Conservation (phyloP, 2,797 vertebrate genomes). For the Orientallactaga sibirica region DNA sequence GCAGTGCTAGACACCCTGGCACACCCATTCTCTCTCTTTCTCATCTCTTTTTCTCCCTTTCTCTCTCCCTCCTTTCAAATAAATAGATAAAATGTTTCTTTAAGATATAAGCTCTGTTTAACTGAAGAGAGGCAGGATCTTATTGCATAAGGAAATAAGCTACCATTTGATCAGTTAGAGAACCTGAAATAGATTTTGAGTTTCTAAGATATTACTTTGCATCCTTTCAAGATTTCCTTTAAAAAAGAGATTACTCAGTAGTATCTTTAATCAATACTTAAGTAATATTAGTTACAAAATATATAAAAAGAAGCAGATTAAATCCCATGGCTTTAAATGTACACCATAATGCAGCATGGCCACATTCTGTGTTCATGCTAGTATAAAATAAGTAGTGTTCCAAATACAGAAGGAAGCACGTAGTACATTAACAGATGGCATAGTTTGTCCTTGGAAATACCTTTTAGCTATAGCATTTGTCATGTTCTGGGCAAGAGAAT, state of each 20-base stretch:
- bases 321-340: neutral
- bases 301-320: slow-evolving; percentile 8
- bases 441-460: slow-evolving; percentile 26
- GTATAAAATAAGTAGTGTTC: neutral
- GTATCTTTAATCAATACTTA: slow-evolving; percentile 25
- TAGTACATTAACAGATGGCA: neutral
- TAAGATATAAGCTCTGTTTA: slow-evolving; percentile 25
- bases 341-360: neutral
- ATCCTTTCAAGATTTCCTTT: slow-evolving; percentile 56
- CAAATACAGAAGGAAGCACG: slow-evolving; percentile 21
- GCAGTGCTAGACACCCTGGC: too few species aligned
- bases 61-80: too few species aligned
- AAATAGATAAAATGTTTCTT: too few species aligned
- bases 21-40: too few species aligned
- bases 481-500: neutral
- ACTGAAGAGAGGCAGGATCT: neutral
- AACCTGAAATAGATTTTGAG: slow-evolving; percentile 46
- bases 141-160: slow-evolving; percentile 23
- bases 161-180: neutral
- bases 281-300: slow-evolving; percentile 46
- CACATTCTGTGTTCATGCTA: neutral
- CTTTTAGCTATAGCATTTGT: slow-evolving; percentile 7
- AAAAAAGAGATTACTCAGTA: slow-evolving; percentile 5
- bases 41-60: too few species aligned
- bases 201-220: slow-evolving; percentile 28